A percentile compares a stretch with the other conserved stretches of the same genome.
phyloP scores from a whole-genome alignment of 2,797 vertebrate genomes.

The Eulemur coronatus region DNA sequence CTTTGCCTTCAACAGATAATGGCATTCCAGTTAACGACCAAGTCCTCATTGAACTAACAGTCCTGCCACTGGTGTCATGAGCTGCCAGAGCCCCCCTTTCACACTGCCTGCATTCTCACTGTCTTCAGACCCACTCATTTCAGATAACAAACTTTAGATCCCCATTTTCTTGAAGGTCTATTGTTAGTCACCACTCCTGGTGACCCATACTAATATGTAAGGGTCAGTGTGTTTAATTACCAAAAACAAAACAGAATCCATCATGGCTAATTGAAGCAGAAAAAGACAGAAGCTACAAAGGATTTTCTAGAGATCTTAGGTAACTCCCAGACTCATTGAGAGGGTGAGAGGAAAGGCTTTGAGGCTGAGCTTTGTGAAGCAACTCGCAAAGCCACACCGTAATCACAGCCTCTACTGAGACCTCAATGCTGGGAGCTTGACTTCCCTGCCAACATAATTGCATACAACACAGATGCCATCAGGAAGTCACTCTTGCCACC shows the following conservation, averaged over 20 bases:
- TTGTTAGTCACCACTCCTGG: neutral
- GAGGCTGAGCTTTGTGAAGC: neutral
- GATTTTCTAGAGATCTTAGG: too few relatives aligned
- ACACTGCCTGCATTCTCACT: neutral
- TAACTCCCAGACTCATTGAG: rapidly evolving
- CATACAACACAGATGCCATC: neutral
- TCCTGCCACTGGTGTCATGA: too few relatives aligned
- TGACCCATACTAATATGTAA: neutral
- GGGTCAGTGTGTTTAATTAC: neutral
- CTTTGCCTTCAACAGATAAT: neutral
- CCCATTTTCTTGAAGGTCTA: neutral
- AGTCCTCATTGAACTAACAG: neutral
- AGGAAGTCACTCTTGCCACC: neutral
- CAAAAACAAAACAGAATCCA: neutral
- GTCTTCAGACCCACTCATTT: neutral
- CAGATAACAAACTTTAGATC: neutral
- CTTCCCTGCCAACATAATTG: neutral
- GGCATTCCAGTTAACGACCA: neutral
- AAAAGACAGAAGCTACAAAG: neutral
- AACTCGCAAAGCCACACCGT: too few relatives aligned
- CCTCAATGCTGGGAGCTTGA: too few relatives aligned
- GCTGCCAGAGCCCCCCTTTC: neutral
- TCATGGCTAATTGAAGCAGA: neutral
- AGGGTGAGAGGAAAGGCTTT: neutral
- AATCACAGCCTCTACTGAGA: neutral